Evolutionary conservation across 1,140 invertebrate genomes (phyloP), one percentile per base, ranked within the genome.

Genomic region (Papilio dardanus): DNA sequence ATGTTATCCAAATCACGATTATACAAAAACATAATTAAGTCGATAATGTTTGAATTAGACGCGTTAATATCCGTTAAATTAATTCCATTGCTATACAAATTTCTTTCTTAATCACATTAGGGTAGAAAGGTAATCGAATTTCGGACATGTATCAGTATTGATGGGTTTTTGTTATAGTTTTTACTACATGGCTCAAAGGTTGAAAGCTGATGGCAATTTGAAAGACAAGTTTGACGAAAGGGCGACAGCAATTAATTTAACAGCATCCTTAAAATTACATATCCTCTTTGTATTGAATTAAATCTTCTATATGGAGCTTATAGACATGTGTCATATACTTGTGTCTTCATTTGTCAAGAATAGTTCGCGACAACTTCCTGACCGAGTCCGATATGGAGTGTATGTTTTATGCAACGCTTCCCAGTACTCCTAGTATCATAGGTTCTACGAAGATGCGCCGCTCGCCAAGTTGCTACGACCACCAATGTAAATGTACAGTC

Each of bases 21-120:
- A 1, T 14, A 37, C 35, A 12, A 12, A 14, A 37, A 2, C 35
- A 37, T 37, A 37, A 37, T 37, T 12, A 37, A 37, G 35, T 12
- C 10, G 35, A 12, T 37, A 74, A 37, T 42, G 19, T 35, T 30
- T 31, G 21, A 65, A 67, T 67, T 67, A 46, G 24, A 68, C 74
- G 54, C 68, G n/a, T n/a, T 62, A 76, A 77, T 12, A 62, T 28
- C 54, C 54, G 54, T 28, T 28, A 62, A 62, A 62, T 28, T 62
- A 62, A 12, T 28, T 62, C 30, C 30, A 62, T 16, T 62, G 42
- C 16, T 14, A 62, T 5, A 10, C 21, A 24, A 54, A 54, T 12
- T 5, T 4, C 2, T 58, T 24, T 19, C 46, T 21, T 10, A 24
- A 21, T 58, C 6, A 62, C 21, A 28, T 62, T 62, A 62, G 7